These are phyloP conservation scores for Paragorgia papillata DNA, from an alignment of 92 coral and sea anemone species.

Conservation along the genomic window DNA sequence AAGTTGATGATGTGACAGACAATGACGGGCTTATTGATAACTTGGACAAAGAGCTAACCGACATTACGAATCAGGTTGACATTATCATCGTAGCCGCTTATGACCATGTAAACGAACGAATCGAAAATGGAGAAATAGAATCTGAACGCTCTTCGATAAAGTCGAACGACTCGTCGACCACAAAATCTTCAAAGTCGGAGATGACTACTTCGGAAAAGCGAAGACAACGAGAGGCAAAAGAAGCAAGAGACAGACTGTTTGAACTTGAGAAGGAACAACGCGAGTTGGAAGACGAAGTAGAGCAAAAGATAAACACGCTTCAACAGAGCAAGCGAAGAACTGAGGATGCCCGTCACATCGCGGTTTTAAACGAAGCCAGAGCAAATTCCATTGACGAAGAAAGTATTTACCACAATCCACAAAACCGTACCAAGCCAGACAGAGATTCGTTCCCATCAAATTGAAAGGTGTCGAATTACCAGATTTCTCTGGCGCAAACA, in stretches of 20 bases:
- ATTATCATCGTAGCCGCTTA: not conserved
- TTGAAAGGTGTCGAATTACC: slow-evolving; percentile 30
- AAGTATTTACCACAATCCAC: too few species aligned
- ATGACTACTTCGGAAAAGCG: not conserved
- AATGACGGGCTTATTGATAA: not conserved
- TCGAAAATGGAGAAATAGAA: not conserved
- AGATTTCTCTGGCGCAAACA: slow-evolving; percentile 4
- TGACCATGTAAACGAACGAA: not conserved
- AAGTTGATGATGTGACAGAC: not conserved
- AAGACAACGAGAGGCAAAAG: not conserved
- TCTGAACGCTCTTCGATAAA: not conserved
- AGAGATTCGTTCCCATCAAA: not conserved
- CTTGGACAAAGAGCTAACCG: slow-evolving; percentile 6
- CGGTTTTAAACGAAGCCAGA: too few species aligned
- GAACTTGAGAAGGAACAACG: not conserved
- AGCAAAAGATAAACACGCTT: not conserved
- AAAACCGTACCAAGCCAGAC: too few species aligned
- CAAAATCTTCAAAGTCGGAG: not conserved
- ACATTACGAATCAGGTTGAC: not conserved
- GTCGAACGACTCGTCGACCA: not conserved
- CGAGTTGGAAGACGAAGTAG: not conserved
- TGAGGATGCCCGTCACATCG: not conserved
- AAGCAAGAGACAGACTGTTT: slow-evolving; percentile 1
- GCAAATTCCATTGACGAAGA: too few species aligned
- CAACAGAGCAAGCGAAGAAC: not conserved